A percentile compares a stretch with the other conserved stretches of the same genome.
Evolutionary conservation across 2,797 vertebrate species (phyloP).

Genomic region (Typhlichthys eigenmanni): DNA sequence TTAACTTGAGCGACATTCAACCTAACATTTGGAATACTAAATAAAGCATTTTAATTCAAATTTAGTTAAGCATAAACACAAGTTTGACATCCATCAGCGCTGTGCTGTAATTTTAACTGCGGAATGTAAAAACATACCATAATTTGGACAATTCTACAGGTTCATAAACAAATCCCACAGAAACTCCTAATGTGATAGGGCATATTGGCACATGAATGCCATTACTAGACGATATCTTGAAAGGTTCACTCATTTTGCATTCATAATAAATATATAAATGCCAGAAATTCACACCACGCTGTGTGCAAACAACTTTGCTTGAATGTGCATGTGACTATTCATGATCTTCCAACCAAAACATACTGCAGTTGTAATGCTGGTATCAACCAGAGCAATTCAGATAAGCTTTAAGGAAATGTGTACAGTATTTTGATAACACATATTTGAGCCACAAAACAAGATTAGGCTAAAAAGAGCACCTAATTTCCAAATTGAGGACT

Average conservation of each 20-base stretch:
- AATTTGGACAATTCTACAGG: conserved; percentile 34
- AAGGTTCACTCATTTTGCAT: too few species aligned
- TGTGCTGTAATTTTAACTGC: conserved; percentile 38
- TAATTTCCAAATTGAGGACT: conserved; percentile 29
- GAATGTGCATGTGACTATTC: too few species aligned
- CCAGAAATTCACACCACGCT: too few species aligned
- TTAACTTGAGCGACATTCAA: conserved; percentile 69
- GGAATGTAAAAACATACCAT: conserved; percentile 57
- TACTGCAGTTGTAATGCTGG: too few species aligned
- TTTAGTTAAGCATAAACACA: conserved; percentile 37
- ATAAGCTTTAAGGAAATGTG: conserved; percentile 36
- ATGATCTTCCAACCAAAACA: too few species aligned
- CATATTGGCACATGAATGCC: conserved; percentile 60
- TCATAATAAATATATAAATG: too few species aligned
- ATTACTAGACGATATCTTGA: conserved; percentile 27
- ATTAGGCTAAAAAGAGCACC: conserved; percentile 26
- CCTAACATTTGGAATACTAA: conserved; percentile 60
- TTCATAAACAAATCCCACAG: conserved; percentile 32
- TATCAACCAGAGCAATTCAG: conserved; percentile 7
- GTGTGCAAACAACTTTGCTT: too few species aligned
- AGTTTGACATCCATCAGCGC: conserved; percentile 45
- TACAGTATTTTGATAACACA: conserved; percentile 28
- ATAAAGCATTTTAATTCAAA: conserved; percentile 63
- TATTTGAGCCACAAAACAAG: too few species aligned
- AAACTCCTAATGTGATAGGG: conserved; percentile 50